Conservation (phyloP, 2,113 vertebrate genomes). For the Calidris pygmaea region DNA sequence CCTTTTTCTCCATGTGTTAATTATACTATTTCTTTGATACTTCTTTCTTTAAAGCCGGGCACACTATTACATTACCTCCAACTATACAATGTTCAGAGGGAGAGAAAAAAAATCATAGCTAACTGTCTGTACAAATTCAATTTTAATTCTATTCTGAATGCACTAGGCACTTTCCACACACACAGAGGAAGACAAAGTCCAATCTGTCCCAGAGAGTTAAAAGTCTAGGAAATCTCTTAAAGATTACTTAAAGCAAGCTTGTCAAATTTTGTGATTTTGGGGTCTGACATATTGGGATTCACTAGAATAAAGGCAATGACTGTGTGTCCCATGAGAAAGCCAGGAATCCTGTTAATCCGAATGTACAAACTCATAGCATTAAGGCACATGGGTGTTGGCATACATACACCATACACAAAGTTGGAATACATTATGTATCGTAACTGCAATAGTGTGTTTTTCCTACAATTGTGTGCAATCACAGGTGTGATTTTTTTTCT, state of each 20-base stretch:
- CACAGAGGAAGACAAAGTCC: constrained; percentile 8
- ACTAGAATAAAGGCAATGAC: not conserved
- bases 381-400: constrained; percentile 45
- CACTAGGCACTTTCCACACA: constrained; percentile 29
- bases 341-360: not conserved
- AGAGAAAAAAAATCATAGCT: not conserved
- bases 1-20: not conserved
- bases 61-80: not conserved
- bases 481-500: not conserved
- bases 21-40: not conserved
- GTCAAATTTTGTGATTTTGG: not conserved
- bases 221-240: not conserved
- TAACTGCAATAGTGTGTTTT: not conserved
- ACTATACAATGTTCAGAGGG: not conserved
- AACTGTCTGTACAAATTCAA: not conserved
- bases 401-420: not conserved
- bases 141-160: constrained; percentile 13
- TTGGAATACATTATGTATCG: not conserved
- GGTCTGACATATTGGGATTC: not conserved
- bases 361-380: not conserved
- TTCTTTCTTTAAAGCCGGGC: not conserved
- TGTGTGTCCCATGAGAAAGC: not conserved
- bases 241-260: not conserved
- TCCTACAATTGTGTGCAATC: too few relatives aligned
- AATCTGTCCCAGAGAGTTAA: not conserved